Percentiles rank a stretch among this genome's conserved stretches.
Evolutionary conservation across 2,797 vertebrate genomes (phyloP).

Genomic region (Bucorvus abyssinicus): DNA sequence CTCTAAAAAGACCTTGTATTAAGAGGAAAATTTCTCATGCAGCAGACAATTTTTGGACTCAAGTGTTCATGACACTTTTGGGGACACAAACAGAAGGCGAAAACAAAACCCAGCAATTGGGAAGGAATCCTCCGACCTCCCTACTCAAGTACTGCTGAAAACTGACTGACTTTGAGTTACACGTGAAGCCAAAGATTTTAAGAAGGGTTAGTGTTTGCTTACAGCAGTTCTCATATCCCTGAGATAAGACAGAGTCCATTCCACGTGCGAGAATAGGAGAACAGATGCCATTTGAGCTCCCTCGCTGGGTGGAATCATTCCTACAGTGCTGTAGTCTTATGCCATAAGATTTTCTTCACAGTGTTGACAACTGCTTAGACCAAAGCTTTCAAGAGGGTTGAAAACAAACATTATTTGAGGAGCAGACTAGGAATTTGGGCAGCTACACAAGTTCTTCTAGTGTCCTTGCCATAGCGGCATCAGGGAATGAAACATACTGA

Average conservation of each 20-base stretch:
- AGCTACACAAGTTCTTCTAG: not conserved
- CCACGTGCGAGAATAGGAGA: not conserved
- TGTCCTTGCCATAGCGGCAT: not conserved
- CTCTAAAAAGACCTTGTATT: not conserved
- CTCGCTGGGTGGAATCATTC: too few relatives aligned
- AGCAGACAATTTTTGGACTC: not conserved
- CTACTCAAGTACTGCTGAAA: not conserved
- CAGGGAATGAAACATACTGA: not conserved
- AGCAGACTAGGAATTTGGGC: not conserved
- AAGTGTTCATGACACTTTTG: not conserved
- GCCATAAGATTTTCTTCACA: not conserved
- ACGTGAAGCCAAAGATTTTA: not conserved
- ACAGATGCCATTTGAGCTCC: not conserved
- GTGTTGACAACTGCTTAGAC: not conserved
- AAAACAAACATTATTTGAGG: not conserved
- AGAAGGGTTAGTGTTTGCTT: not conserved
- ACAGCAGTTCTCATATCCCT: not conserved
- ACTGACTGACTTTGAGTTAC: not conserved
- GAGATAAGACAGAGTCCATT: not conserved
- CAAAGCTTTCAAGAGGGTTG: not conserved
- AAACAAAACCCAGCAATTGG: not conserved
- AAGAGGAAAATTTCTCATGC: not conserved
- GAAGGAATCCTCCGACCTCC: not conserved
- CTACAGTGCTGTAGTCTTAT: not conserved
- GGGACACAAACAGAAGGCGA: not conserved